A percentile compares a stretch with the other conserved stretches of the same genome.
These are phyloP conservation scores for Bembecia ichneumoniformis DNA, from an alignment of 2,888 invertebrate genomes.

Conservation along the genomic window DNA sequence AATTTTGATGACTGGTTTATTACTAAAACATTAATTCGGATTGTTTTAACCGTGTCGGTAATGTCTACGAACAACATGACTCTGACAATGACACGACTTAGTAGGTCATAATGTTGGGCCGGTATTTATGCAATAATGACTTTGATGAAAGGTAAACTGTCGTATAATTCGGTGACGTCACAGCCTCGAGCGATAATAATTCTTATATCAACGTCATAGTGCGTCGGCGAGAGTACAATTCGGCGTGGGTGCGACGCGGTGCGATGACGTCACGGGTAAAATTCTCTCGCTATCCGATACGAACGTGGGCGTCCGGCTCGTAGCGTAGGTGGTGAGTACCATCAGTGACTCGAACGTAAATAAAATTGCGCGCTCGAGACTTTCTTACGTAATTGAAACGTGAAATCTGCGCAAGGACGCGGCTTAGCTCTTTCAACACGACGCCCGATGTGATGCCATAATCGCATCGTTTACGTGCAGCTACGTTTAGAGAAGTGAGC, in stretches of 20 bases:
- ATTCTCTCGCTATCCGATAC: constrained; percentile 23
- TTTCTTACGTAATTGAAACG: constrained; percentile 54
- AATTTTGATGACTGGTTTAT: too few relatives aligned
- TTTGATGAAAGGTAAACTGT: too few relatives aligned
- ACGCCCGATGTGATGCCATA: constrained; percentile 52
- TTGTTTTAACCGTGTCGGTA: too few relatives aligned
- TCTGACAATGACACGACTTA: too few relatives aligned
- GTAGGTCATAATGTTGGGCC: too few relatives aligned
- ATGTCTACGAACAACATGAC: too few relatives aligned
- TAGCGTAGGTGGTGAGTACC: constrained; percentile 24
- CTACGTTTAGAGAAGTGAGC: constrained; percentile 65
- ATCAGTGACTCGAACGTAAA: constrained; percentile 37
- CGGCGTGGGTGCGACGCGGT: constrained; percentile 50
- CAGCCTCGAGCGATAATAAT: constrained; percentile 26
- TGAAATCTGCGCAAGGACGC: constrained; percentile 65
- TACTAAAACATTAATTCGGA: too few relatives aligned
- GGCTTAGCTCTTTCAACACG: constrained; percentile 46
- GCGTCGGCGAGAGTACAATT: constrained; percentile 34
- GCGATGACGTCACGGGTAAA: constrained; percentile 60
- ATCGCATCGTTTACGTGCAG: constrained; percentile 59
- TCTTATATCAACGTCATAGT: constrained; percentile 45
- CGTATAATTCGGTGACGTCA: constrained; percentile 34
- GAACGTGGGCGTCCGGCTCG: background rate
- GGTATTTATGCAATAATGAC: too few relatives aligned
- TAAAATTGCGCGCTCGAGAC: constrained; percentile 32